Evolutionary conservation across 1,140 invertebrate genomes (phyloP).

Genomic region (Condylostylus longicornis): DNA sequence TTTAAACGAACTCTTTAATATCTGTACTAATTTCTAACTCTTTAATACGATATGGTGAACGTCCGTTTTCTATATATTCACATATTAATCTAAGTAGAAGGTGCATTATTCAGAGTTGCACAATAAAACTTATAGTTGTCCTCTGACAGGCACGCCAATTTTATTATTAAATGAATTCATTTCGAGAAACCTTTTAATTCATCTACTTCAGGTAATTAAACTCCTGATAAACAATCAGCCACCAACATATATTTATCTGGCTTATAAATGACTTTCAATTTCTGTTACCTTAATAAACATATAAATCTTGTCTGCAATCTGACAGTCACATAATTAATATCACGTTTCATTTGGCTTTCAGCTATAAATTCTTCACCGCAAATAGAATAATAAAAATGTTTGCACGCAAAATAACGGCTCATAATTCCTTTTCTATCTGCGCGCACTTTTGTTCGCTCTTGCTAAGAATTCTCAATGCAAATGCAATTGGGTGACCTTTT

Average conservation of each 20-base stretch:
- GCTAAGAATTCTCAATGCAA: constrained; percentile 21
- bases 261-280: constrained; percentile 21
- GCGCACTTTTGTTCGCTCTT: constrained; percentile 23
- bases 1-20: too few species aligned
- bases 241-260: constrained; percentile 9
- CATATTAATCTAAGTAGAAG: too few species aligned
- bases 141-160: constrained; percentile 2
- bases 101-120: too few species aligned
- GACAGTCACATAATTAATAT: constrained; percentile 17
- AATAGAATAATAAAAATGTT: constrained; percentile 29
- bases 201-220: background rate
- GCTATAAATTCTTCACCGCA: constrained; percentile 22
- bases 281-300: constrained; percentile 5
- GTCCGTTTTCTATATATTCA: too few species aligned
- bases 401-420: constrained; percentile 27
- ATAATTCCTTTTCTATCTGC: constrained; percentile 33
- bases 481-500: constrained; percentile 17
- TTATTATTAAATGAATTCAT: constrained; percentile 7
- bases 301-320: constrained; percentile 22
- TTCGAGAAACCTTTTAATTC: constrained; percentile 7
- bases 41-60: too few species aligned
- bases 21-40: too few species aligned
- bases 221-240: constrained; percentile 11
- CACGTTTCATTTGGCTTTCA: constrained; percentile 26
- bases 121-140: too few species aligned